A percentile compares a stretch with the other conserved stretches of the same genome.
Conservation (phyloP, 1,140 invertebrate genomes). For the Diabrotica undecimpunctata region DNA sequence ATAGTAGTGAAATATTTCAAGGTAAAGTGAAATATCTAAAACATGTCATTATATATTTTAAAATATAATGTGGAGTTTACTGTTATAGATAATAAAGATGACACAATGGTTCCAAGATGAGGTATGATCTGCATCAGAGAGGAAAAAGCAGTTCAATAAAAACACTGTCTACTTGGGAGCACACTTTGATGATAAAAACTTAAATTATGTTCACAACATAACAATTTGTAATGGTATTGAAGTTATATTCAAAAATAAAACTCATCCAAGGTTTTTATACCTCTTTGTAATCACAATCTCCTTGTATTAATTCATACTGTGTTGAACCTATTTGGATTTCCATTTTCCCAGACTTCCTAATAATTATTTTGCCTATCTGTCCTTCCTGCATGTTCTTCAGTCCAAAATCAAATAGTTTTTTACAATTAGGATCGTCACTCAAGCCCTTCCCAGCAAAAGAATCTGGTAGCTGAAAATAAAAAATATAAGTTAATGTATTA, state of each 20-base stretch:
- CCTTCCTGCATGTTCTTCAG: slow-evolving; percentile 35
- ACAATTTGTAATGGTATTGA: background rate
- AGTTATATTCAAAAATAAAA: background rate
- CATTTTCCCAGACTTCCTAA: slow-evolving; percentile 35
- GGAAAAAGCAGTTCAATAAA: no score
- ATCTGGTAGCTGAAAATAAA: slow-evolving; percentile 31
- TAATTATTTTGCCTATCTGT: slow-evolving; percentile 36
- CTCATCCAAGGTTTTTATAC: slow-evolving; percentile 5
- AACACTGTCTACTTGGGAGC: no score
- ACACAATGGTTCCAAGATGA: no score
- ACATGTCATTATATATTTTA: no score
- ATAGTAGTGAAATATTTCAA: no score
- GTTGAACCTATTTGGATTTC: slow-evolving; percentile 33
- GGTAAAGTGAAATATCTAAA: no score
- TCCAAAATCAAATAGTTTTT: slow-evolving; percentile 33
- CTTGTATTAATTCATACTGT: slow-evolving; percentile 30
- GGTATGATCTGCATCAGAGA: no score
- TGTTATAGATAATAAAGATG: no score
- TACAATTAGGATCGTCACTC: slow-evolving; percentile 37
- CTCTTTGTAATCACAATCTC: slow-evolving; percentile 22
- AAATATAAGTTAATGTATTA: background rate
- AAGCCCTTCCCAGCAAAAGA: slow-evolving; percentile 38
- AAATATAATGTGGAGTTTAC: no score
- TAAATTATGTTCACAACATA: background rate
- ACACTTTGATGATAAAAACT: no score